Conservation (phyloP, 1,140 invertebrate species). For the Radopholus similis region DNA sequence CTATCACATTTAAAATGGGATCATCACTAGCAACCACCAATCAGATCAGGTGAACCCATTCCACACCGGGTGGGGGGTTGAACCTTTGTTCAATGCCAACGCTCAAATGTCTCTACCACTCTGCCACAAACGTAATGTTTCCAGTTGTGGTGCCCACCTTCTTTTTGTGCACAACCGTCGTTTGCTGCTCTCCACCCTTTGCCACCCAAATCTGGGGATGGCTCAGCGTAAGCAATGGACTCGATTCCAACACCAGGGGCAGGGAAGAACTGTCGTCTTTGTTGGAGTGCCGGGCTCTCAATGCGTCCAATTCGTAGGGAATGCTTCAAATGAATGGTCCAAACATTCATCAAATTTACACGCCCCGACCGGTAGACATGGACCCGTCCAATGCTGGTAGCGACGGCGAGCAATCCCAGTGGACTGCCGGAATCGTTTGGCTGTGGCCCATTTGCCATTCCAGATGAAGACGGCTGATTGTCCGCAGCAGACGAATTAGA, state of each 20-base stretch:
- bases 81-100: background rate
- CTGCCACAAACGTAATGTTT: background rate
- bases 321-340: background rate
- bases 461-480: no score
- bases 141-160: background rate
- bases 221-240: background rate
- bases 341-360: background rate
- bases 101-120: background rate
- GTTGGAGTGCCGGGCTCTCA: background rate
- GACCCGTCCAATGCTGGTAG: background rate
- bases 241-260: constrained; percentile 1
- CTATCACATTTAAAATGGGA: background rate
- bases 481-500: background rate
- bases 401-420: background rate
- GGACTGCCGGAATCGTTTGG: no score
- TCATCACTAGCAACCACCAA: background rate
- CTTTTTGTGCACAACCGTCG: no score
- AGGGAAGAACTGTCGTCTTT: background rate
- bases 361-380: background rate
- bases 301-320: constrained; percentile 4
- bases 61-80: background rate
- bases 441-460: no score
- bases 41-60: background rate
- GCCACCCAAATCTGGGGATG: background rate
- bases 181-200: background rate